phyloP scores from a whole-genome alignment of 2,113 vertebrate genomes.

The Dicerorhinus sumatrensis region DNA sequence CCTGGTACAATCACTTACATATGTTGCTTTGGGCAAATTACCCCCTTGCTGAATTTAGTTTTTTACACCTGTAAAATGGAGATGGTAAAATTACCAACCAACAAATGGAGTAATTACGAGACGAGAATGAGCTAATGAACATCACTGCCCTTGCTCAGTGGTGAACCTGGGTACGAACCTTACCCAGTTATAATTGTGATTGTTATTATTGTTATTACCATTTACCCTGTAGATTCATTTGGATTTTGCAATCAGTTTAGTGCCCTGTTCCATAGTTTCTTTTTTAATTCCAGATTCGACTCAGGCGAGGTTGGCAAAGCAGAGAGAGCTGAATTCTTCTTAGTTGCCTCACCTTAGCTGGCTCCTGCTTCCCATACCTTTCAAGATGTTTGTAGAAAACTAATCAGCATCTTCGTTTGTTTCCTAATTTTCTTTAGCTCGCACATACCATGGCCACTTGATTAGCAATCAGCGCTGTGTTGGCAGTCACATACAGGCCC shows the following conservation, averaged over 20 bases:
- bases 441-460: constrained; percentile 71
- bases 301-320: neutral
- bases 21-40: neutral
- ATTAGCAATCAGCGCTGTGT: constrained; percentile 77
- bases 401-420: constrained; percentile 74
- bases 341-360: constrained; percentile 4
- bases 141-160: neutral
- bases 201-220: neutral
- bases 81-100: neutral
- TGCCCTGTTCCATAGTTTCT: neutral
- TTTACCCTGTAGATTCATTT: neutral
- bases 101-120: neutral
- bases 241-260: neutral
- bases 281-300: neutral
- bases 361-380: neutral
- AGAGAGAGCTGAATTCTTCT: neutral
- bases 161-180: neutral
- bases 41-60: neutral
- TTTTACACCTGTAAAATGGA: neutral
- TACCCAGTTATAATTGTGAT: neutral
- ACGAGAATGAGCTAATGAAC: neutral
- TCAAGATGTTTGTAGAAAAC: constrained; percentile 78
- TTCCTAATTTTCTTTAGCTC: constrained; percentile 72
- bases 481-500: constrained; percentile 50
- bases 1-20: neutral